Conservation (phyloP, 1,140 invertebrate genomes). For the Rhizoglyphus robini region DNA sequence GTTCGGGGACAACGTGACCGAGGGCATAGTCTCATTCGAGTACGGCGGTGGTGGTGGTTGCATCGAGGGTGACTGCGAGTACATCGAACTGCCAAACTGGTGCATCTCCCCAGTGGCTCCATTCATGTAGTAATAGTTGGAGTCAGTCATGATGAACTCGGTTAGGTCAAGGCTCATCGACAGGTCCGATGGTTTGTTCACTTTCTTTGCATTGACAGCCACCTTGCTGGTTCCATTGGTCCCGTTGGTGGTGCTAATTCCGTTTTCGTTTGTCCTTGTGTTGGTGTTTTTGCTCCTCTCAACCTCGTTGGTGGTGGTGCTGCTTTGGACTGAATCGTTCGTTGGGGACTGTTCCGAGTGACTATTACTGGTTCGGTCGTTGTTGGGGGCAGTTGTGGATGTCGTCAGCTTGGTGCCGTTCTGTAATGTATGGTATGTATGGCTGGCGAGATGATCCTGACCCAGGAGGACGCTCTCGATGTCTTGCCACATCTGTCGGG, state of each 20-base stretch:
- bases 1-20: constrained; percentile 10
- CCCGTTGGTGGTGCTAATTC: neutral
- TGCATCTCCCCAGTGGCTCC: too few relatives aligned
- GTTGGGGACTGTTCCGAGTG: too few relatives aligned
- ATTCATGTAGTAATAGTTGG: too few relatives aligned
- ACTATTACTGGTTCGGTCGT: too few relatives aligned
- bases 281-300: neutral
- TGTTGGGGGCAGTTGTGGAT: neutral
- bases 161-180: too few relatives aligned
- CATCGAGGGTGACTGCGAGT: too few relatives aligned
- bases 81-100: too few relatives aligned
- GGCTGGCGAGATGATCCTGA: constrained; percentile 25
- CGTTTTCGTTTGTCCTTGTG: neutral
- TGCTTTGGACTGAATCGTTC: neutral
- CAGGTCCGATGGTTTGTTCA: too few relatives aligned
- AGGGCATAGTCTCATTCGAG: neutral
- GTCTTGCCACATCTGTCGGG: constrained; percentile 40
- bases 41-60: neutral
- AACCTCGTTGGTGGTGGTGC: neutral
- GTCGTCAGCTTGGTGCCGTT: neutral
- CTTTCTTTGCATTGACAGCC: too few relatives aligned
- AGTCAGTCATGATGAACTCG: neutral
- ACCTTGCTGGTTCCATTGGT: too few relatives aligned
- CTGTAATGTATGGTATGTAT: neutral
- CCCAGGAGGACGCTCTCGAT: constrained; percentile 39